phyloP scores from a whole-genome alignment of 2,797 vertebrate genomes.

The Platalea minor region DNA sequence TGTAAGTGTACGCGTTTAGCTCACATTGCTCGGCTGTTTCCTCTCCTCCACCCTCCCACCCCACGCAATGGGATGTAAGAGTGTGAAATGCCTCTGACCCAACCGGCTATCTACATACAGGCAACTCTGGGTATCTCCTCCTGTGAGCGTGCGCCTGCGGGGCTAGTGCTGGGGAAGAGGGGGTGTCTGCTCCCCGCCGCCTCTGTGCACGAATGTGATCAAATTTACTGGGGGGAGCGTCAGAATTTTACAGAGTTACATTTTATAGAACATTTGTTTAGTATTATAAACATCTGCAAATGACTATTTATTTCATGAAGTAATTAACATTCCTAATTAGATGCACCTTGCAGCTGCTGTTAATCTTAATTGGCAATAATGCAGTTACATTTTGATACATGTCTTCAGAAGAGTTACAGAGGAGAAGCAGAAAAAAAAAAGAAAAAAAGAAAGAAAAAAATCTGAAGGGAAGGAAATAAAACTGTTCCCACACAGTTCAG shows the following conservation, averaged over 20 bases:
- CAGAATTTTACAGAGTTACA: slow-evolving; percentile 36
- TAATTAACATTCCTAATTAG: slow-evolving; percentile 80
- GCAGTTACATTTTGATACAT: slow-evolving; percentile 73
- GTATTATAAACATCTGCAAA: slow-evolving; percentile 73
- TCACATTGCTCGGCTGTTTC: neutral
- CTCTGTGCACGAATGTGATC: neutral
- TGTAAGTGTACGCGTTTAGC: accelerated
- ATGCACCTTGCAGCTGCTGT: slow-evolving; percentile 77
- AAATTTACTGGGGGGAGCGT: neutral
- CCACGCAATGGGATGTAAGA: neutral
- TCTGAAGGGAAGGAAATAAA: slow-evolving; percentile 71
- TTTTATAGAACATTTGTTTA: slow-evolving; percentile 64
- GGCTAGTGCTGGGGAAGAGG: neutral
- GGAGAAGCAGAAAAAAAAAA: neutral
- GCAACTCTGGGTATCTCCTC: neutral
- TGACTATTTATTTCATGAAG: slow-evolving; percentile 68
- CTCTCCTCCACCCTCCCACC: neutral
- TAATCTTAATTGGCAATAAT: slow-evolving; percentile 75
- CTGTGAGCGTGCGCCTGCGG: accelerated
- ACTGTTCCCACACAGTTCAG: slow-evolving; percentile 83
- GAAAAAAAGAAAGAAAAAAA: neutral
- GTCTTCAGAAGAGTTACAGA: slow-evolving; percentile 65
- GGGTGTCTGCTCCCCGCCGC: neutral
- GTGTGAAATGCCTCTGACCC: neutral
- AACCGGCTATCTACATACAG: neutral